Base-by-base conservation (phyloP, 2,888 invertebrate genomes). In the Anthophora plumipes region DNA sequence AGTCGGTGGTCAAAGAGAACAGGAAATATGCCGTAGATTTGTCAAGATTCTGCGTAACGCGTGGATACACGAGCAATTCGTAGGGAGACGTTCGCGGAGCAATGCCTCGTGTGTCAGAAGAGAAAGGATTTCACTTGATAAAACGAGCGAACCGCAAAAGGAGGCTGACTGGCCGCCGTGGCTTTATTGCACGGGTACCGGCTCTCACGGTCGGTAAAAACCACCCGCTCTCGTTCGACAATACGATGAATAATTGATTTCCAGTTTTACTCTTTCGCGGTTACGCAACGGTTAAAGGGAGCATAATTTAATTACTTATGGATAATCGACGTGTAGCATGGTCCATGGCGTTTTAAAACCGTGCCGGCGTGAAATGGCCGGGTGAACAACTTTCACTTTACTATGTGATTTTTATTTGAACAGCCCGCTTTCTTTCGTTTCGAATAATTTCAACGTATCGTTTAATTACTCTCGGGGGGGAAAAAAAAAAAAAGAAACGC, bases 231-330 rank as follows among this genome's bases (percentile, higher is more conserved):
- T 54, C 78, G 59, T 46, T 43, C 57, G 67, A 80, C 73, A 66
- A 79, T 72, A 55, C 79, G 72, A 80, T 67, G 71, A 79, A 74
- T 80, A 81, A 81, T 81, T 61, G 80, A 81, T 81, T 81, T 14
- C 20, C 68, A 64, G 80, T 79, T 63, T 78, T 80, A 22, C 63
- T 78, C 39, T 41, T n/a, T 64, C 43, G 77, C 14, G 43, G 43
- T 68, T 64, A 41, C 20, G 69, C 17, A 74, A 66, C 55, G n/a
- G 48, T 11, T n/a, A n/a, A 41, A 57, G 67, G 63, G 68, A 59
- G 37, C 22, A 31, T 67, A 73, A 81, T 74, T 69, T 74, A 69
- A 70, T 81, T 73, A 73, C 68, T 70, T 46, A 50, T 14, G 80
- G 80, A 74, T 79, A 81, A 81, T 69, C 80, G 72, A 54, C 63